phyloP scores from a whole-genome alignment of 2,113 vertebrate species.

The Gobius niger region DNA sequence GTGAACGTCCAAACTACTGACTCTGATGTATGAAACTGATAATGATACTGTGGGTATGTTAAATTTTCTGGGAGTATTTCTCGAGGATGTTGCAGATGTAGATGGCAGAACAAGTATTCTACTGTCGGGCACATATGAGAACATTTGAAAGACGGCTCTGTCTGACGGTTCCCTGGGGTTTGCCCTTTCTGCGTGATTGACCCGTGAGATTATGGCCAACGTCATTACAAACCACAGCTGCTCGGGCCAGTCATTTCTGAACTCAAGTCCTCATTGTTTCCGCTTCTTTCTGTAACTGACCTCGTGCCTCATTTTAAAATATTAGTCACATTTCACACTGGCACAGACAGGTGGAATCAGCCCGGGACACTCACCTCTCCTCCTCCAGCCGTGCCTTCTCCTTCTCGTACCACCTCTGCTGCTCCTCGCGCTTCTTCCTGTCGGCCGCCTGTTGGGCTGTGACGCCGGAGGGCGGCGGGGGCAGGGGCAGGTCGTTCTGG shows the following conservation, averaged over 20 bases:
- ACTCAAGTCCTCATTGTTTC: not conserved
- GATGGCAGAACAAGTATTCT: not conserved
- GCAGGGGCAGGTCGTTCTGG: conserved; percentile 81
- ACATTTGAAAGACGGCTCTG: not conserved
- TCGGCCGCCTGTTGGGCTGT: conserved; percentile 79
- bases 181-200: conserved; percentile 4
- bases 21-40: no score
- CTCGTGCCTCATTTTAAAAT: no score
- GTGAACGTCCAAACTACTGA: no score
- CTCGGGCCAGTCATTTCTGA: not conserved
- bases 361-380: conserved; percentile 71
- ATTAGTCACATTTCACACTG: no score
- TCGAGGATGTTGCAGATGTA: not conserved
- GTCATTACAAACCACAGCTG: not conserved
- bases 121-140: not conserved
- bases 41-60: no score
- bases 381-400: conserved; percentile 97
- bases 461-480: conserved; percentile 73
- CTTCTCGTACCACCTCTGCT: conserved; percentile 98
- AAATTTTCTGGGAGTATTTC: no score
- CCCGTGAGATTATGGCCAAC: not conserved
- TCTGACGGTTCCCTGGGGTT: not conserved
- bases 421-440: conserved; percentile 92
- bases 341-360: no score
- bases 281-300: not conserved